These are phyloP conservation scores for Brachyptera risi DNA, from an alignment of 2,888 invertebrate genomes.

Conservation along the genomic window DNA sequence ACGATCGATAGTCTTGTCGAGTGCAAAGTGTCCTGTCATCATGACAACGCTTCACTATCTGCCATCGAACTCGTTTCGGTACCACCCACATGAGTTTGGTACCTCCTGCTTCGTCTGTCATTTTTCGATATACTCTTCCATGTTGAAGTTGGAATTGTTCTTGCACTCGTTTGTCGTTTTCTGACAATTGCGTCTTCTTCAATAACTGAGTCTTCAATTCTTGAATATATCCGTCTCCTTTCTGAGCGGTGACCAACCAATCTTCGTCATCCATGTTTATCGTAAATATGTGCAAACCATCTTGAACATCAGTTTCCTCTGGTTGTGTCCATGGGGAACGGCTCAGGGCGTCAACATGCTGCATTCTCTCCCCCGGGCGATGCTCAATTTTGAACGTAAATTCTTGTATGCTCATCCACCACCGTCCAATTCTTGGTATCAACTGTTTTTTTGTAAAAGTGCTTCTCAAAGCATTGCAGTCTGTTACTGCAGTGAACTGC, in stretches of 20 bases:
- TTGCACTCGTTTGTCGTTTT: background rate
- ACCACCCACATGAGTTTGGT: conserved; percentile 29
- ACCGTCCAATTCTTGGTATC: conserved; percentile 38
- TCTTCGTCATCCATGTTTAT: background rate
- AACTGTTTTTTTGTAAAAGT: conserved; percentile 41
- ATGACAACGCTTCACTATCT: conserved; percentile 34
- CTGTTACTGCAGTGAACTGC: conserved; percentile 39
- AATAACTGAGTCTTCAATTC: background rate
- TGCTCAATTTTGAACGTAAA: conserved; percentile 32
- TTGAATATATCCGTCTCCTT: background rate
- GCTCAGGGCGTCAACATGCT: conserved; percentile 40
- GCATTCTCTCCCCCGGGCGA: conserved; percentile 36
- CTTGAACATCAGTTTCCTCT: conserved; percentile 25
- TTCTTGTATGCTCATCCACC: conserved; percentile 35
- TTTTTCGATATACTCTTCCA: background rate
- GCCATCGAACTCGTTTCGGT: conserved; percentile 36
- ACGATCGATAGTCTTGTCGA: conserved; percentile 36
- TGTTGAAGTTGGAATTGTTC: background rate
- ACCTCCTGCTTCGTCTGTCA: background rate
- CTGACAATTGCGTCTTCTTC: background rate
- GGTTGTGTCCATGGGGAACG: conserved; percentile 29
- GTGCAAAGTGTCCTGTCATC: conserved; percentile 38
- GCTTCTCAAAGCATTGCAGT: conserved; percentile 40
- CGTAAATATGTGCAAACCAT: background rate
- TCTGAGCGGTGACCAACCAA: background rate